Evolutionary conservation across 2,888 invertebrate genomes (phyloP), one percentile per base, ranked within the genome.

Genomic region (Latrodectus elegans): DNA sequence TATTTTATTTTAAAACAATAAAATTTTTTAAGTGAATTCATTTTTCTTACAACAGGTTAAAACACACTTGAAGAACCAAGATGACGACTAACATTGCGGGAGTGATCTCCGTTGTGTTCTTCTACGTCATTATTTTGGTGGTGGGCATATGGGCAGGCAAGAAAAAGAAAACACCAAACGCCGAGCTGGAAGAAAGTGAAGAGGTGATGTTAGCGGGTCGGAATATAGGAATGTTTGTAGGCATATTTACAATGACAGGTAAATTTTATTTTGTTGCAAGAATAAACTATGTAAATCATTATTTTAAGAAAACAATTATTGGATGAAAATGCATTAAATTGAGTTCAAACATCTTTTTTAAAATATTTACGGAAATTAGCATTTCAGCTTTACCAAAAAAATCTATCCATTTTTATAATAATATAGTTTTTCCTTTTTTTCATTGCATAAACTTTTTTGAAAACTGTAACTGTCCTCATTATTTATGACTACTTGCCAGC

Each of bases 181-280:
- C 67, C 52, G 88, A 88, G 75, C 86, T 87, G 85, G 90, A 49
- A 91, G 91, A 71, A 88, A 92, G 81, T 92, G 99, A 99, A 93
- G 99, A 99, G 93, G 98, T 99, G 86, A 99, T 99, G 99, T 93
- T 99, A 92, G 99, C 99, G 0, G 99, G 99, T 11, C 94, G 99
- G 88, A 99, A 98, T 92, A 99, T 99, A 91, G 97, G 90, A 79
- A 93, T 99, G 78, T 96, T 99, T 92, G 99, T 99, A 85, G 99
- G 99, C 74, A 97, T 99, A 91, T 99, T 99, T 92, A 99, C 99
- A 53, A 99, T 99, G 99, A 99, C 99, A 92, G 97, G 97, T 97
- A 92, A 92, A 38, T 38, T 38, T 38, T 38, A 38, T 38, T 38
- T 38, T 38, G 6, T 0, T 38, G 6, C 38, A 38, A 38, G 6